Evolutionary conservation across 2,888 invertebrate species (phyloP).

Genomic region (Dendrolimus houi): DNA sequence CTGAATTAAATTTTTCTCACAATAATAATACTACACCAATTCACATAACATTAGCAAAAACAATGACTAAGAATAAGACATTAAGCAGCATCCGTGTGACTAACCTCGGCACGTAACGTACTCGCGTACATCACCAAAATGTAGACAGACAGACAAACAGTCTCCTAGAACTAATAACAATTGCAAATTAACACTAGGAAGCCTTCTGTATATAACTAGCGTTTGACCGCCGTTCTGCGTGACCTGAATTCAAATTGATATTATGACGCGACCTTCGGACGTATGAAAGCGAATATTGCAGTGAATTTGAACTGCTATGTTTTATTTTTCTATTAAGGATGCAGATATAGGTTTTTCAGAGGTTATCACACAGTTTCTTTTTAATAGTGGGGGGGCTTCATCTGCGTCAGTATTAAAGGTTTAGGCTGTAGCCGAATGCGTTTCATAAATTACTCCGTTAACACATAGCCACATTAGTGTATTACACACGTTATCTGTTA

Average conservation of each 20-base stretch:
- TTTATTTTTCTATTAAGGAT: too few species aligned
- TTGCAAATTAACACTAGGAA: constrained; percentile 42
- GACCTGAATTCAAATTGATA: constrained; percentile 5
- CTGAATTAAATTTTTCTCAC: background rate
- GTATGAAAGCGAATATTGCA: background rate
- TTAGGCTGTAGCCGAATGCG: too few species aligned
- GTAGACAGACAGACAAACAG: constrained; percentile 19
- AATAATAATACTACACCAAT: background rate
- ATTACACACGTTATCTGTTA: too few species aligned
- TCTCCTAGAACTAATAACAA: constrained; percentile 59
- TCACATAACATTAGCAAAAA: background rate
- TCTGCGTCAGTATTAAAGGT: too few species aligned
- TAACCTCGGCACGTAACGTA: constrained; percentile 8
- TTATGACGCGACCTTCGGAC: constrained; percentile 14
- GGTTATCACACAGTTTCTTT: too few species aligned
- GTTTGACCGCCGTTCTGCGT: background rate
- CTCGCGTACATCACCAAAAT: constrained; percentile 25
- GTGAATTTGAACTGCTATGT: too few species aligned
- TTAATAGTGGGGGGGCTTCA: too few species aligned
- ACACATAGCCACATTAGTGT: too few species aligned
- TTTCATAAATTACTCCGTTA: too few species aligned
- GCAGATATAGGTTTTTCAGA: too few species aligned
- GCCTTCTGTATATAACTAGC: constrained; percentile 5
- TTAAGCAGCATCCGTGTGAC: constrained; percentile 1
- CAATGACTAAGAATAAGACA: background rate